Conservation (phyloP, 2,797 vertebrate genomes). For the Melanogrammus aeglefinus region DNA sequence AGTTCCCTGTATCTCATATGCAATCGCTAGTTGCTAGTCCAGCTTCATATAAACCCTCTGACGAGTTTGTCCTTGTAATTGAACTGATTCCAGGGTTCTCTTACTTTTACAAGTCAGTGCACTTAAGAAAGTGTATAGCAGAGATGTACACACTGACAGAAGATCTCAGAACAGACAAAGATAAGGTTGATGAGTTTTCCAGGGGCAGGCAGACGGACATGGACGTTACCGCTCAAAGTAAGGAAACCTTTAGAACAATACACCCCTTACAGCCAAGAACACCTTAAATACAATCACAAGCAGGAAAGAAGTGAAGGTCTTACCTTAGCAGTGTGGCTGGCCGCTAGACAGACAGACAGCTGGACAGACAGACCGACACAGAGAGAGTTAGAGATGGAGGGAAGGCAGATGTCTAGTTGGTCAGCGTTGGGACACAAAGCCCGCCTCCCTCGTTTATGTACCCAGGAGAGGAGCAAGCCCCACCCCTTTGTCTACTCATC, state of each 20-base stretch:
- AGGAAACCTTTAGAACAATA: not conserved
- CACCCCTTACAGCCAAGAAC: not conserved
- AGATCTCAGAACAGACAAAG: not conserved
- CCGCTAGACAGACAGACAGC: slow-evolving; percentile 19
- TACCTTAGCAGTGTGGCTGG: slow-evolving; percentile 44
- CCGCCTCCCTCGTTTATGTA: slow-evolving; percentile 50
- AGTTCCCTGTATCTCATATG: too few species aligned
- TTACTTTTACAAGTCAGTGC: too few species aligned
- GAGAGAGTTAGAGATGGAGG: not conserved
- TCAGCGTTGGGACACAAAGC: slow-evolving; percentile 22
- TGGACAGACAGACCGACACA: slow-evolving; percentile 24
- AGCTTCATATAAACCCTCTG: not conserved
- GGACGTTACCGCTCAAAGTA: not conserved
- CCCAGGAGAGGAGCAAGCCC: slow-evolving; percentile 54
- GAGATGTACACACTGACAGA: not conserved
- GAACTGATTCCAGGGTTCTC: not conserved
- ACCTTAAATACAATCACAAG: not conserved
- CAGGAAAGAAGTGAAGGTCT: slow-evolving; percentile 13
- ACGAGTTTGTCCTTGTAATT: not conserved
- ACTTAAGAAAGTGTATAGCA: not conserved
- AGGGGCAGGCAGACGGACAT: not conserved
- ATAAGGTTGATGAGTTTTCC: slow-evolving; percentile 6
- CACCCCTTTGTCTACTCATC: slow-evolving; percentile 21
- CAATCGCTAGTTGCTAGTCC: not conserved
- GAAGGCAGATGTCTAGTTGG: slow-evolving; percentile 1